Evolutionary conservation across 2,888 invertebrate genomes (phyloP), one percentile per base, ranked within the genome.

Genomic region (Strigamia crassipes): DNA sequence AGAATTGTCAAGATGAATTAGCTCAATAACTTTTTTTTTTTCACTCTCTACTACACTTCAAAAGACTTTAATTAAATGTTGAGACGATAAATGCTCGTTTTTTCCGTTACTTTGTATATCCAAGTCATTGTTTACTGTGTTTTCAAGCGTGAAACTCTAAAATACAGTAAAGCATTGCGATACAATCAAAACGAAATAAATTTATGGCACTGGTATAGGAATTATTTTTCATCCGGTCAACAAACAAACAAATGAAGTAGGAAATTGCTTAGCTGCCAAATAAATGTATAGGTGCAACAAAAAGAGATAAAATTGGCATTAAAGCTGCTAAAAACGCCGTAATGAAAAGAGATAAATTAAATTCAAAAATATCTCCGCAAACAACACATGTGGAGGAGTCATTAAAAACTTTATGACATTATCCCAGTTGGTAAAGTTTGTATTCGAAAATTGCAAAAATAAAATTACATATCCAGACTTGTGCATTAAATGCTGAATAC

Each of bases 11-110:
- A 66, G 66, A 66, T 66, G 66, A 23, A 66, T 66, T 66, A 66
- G 66, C 6, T 66, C 31, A 27, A 66, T 31, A 66, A 10, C 1
- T 66, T 66, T 66, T 66, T 9, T 31, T 66, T 61, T 61, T 61
- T 21, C n/a, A 18, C 23, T 66, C 23, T 66, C 27, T 31, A 66
- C 23, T 4, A 31, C 34, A 27, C 66, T 27, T 15, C 27, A 15
- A 66, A 66, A 15, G 66, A 66, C 66, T 66, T 66, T 66, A 66
- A 66, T 66, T 66, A 66, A 66, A 66, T 31, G 66, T 66, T 66
- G 27, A 23, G 27, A 66, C 27, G 66, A 66, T 66, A 27, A 27
- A 66, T 66, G 66, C 12, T 23, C 27, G 23, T 6, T 61, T 23
- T 66, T 12, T 13, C 51, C 18, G 10, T 15, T n/a, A 6, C n/a